Evolutionary conservation across 2,888 invertebrate species (phyloP).

Genomic region (Microplitis deprimator): DNA sequence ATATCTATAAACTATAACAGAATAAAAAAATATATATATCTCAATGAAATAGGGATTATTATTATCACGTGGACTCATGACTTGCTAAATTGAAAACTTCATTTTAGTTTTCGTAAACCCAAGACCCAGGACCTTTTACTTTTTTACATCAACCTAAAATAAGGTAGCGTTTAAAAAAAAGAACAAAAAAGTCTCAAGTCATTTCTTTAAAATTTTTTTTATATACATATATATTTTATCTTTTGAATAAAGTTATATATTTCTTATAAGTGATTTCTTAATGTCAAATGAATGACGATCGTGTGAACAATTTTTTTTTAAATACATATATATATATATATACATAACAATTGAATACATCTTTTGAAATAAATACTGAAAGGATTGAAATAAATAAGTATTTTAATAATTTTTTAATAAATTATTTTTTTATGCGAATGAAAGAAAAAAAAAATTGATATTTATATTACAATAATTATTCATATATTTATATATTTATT

Average conservation of each 20-base stretch:
- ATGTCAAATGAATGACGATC: slow-evolving; percentile 2
- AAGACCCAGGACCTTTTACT: background rate
- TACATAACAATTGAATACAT: too few species aligned
- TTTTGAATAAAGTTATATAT: background rate
- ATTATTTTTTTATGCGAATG: too few species aligned
- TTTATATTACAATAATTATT: background rate
- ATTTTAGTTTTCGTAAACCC: background rate
- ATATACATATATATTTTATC: background rate
- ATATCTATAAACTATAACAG: background rate
- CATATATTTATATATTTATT: slow-evolving; percentile 17
- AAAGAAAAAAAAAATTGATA: too few species aligned
- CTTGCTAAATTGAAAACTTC: background rate
- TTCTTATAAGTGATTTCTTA: background rate
- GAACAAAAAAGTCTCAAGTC: background rate
- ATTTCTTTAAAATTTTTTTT: background rate
- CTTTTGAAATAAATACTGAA: too few species aligned
- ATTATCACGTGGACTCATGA: background rate
- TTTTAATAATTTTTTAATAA: too few species aligned
- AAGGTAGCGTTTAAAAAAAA: background rate
- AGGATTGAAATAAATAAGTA: too few species aligned
- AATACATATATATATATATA: background rate
- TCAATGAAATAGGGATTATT: background rate
- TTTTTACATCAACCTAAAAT: background rate
- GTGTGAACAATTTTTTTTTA: slow-evolving; percentile 8
- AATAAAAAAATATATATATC: background rate